Evolutionary conservation across 2,797 vertebrate species (phyloP).

Genomic region (Enteromius fasciolatus): DNA sequence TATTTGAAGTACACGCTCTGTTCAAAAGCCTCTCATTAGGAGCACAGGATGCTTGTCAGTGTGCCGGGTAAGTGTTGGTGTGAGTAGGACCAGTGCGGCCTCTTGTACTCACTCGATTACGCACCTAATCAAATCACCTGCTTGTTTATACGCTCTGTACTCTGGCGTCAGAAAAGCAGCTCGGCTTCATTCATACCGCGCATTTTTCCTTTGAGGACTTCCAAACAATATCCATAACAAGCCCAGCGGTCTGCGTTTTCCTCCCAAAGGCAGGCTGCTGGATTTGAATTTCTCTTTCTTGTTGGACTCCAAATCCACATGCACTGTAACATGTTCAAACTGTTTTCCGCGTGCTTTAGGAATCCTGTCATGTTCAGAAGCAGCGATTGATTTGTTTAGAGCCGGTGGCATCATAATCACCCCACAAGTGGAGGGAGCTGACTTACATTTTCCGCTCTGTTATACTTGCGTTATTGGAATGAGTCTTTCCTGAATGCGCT

Average conservation of each 20-base stretch:
- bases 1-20: conserved; percentile 34
- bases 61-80: conserved; percentile 52
- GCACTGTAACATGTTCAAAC: conserved; percentile 37
- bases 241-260: conserved; percentile 27
- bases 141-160: conserved; percentile 57
- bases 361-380: conserved; percentile 51
- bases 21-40: conserved; percentile 57
- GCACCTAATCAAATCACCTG: conserved; percentile 65
- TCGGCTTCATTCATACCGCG: conserved; percentile 41
- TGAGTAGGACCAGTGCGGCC: conserved; percentile 49
- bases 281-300: conserved; percentile 15
- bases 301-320: conserved; percentile 31
- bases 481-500: conserved; percentile 56
- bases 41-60: conserved; percentile 49
- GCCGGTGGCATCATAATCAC: conserved; percentile 58
- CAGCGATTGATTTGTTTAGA: conserved; percentile 57
- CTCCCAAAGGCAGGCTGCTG: conserved; percentile 15
- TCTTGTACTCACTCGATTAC: conserved; percentile 61
- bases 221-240: conserved; percentile 9
- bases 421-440: conserved; percentile 48
- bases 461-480: conserved; percentile 57
- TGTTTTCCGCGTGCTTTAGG: conserved; percentile 48
- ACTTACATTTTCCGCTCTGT: conserved; percentile 55
- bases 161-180: conserved; percentile 50
- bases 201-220: conserved; percentile 40